Conservation (phyloP, 1,140 invertebrate species). For the Neodiprion fabricii region DNA sequence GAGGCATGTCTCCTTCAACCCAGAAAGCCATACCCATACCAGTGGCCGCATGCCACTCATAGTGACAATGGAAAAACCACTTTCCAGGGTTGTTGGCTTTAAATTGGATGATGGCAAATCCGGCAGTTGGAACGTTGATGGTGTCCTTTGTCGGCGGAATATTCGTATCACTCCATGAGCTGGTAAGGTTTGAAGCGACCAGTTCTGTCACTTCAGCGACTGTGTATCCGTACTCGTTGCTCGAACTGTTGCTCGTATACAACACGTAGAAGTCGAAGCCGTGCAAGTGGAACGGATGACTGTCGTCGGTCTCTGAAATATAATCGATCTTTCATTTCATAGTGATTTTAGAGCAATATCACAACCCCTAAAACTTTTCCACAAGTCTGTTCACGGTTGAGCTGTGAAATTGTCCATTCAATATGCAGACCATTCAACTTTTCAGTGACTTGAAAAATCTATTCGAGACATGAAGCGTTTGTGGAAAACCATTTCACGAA, state of each 20-base stretch:
- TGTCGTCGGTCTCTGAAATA: too few species aligned
- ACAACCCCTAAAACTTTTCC: too few species aligned
- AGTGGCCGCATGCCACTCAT: slow-evolving; percentile 59
- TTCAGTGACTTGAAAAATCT: too few species aligned
- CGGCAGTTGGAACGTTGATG: slow-evolving; percentile 63
- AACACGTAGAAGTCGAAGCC: slow-evolving; percentile 69
- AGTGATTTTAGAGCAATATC: too few species aligned
- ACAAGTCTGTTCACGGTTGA: too few species aligned
- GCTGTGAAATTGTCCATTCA: too few species aligned
- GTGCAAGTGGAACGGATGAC: too few species aligned
- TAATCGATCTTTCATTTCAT: too few species aligned
- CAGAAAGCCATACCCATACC: slow-evolving; percentile 62
- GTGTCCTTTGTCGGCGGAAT: slow-evolving; percentile 63
- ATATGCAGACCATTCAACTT: too few species aligned
- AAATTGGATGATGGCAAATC: slow-evolving; percentile 63
- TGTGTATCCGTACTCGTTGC: background rate
- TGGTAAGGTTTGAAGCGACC: background rate
- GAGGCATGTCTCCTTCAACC: slow-evolving; percentile 50
- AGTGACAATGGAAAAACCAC: slow-evolving; percentile 61
- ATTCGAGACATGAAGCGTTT: too few species aligned
- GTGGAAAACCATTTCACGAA: slow-evolving; percentile 41
- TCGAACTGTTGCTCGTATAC: slow-evolving; percentile 75
- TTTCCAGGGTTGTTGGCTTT: slow-evolving; percentile 61
- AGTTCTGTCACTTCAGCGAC: background rate
- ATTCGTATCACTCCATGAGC: background rate